Base-by-base conservation (phyloP, 2,797 vertebrate genomes). In the Acanthornis magna region DNA sequence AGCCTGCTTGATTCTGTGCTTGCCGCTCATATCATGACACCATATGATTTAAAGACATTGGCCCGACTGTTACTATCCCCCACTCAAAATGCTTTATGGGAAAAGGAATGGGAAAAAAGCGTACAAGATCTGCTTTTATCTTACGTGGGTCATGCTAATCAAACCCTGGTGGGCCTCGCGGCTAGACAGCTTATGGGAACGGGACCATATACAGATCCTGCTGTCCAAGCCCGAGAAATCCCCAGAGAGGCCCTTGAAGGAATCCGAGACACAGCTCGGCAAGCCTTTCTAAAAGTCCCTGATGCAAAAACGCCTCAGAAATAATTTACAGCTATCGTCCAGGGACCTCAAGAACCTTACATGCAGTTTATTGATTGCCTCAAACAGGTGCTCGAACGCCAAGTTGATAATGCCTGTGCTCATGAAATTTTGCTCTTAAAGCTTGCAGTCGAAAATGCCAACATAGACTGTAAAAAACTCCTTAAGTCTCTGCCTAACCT, bases 261-360 rank as follows among this genome's bases (percentile, higher is more conserved):
- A 48, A 4, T 36, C n/a, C 2, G 3, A 26, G 25, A 27, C 1
- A 7, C 4, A 7, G 45, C 63, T 48, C 4, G 1, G 23, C 43
- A 27, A n/a, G n/a, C 65, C 26, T 48, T 48, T 19, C 25, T 48
- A 10, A 67, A 67, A 4, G 13, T 66, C 18, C 43, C 63, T 27
- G 63, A 66, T 27, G 32, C 9, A 48, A 66, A 66, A 40, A 61
- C 1, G 5, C 38, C 68, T 54, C 38, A 40, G 5, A 42, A 54
- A n/a, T 40, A 7, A 9, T 54, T n/a, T 23, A 54, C 9, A 4
- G 20, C 38, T 55, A 40, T 61, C 21, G 5, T 47, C 45, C 45
- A 47, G 20, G 45, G 21, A 22, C 45, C 45, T 2, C 43, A 66
- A 26, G 63, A 34, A n/a, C 9, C 23, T n/a, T 47, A 26, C 7